phyloP scores from a whole-genome alignment of 2,888 invertebrate species.

The Gerosis bhagava region DNA sequence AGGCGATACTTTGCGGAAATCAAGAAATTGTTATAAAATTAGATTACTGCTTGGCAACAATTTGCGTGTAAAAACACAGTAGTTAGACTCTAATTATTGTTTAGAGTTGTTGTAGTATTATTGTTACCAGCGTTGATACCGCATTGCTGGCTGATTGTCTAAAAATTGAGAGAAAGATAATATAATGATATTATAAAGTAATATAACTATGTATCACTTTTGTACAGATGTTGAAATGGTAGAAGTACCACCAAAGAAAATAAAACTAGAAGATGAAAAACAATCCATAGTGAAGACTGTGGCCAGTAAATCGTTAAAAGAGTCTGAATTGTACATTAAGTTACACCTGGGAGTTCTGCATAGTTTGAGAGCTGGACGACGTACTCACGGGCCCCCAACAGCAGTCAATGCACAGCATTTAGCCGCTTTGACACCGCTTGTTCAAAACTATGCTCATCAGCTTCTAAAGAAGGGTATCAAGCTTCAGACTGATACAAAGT shows the following conservation, averaged over 20 bases:
- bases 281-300: constrained; percentile 50
- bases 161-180: no score
- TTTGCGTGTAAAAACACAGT: no score
- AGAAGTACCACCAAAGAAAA: constrained; percentile 63
- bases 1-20: no score
- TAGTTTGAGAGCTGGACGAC: constrained; percentile 81
- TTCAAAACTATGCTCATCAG: constrained; percentile 67
- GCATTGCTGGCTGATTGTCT: no score
- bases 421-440: constrained; percentile 66
- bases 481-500: constrained; percentile 58
- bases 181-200: no score
- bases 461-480: constrained; percentile 55
- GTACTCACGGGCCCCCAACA: constrained; percentile 75
- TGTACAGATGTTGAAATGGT: constrained; percentile 63
- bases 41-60: no score
- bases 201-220: neutral
- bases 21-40: no score
- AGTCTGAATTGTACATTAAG: constrained; percentile 81
- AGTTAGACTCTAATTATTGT: no score
- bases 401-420: constrained; percentile 86
- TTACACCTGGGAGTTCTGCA: constrained; percentile 86
- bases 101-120: no score
- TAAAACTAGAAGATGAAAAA: constrained; percentile 63
- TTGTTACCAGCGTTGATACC: no score
- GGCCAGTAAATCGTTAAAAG: constrained; percentile 45